These are phyloP conservation scores for Zaprionus vittiger DNA, from an alignment of 1,140 invertebrate species.

Conservation along the genomic window DNA sequence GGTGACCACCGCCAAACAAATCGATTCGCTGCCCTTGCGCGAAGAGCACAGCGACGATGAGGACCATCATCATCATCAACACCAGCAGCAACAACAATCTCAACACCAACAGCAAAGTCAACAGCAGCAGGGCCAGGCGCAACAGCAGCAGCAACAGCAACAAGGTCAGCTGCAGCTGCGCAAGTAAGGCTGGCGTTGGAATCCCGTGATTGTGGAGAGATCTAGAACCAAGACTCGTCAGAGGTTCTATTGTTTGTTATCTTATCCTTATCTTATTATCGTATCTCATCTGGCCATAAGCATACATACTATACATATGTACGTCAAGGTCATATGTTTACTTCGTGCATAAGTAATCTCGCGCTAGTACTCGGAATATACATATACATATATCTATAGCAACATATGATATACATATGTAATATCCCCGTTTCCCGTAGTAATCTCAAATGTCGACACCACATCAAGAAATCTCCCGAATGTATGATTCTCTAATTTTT, in stretches of 20 bases:
- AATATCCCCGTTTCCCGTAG: constrained; percentile 28
- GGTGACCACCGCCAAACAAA: constrained; percentile 86
- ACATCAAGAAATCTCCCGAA: constrained; percentile 18
- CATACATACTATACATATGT: constrained; percentile 9
- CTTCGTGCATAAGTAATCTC: constrained; percentile 34
- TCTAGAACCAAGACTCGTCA: constrained; percentile 8
- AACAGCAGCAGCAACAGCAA: constrained; percentile 41
- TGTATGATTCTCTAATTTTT: constrained; percentile 61
- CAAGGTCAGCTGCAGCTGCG: constrained; percentile 69
- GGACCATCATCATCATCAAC: constrained; percentile 82
- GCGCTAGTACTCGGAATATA: constrained; percentile 53
- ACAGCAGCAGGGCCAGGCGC: constrained; percentile 22
- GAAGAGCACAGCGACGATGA: constrained; percentile 88
- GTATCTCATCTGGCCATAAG: constrained; percentile 75
- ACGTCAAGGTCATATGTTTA: constrained; percentile 41
- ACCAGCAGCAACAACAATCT: constrained; percentile 55
- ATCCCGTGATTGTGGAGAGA: not conserved
- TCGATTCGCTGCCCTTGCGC: constrained; percentile 86
- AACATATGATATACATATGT: not conserved
- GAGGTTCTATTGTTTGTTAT: constrained; percentile 61
- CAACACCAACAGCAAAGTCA: constrained; percentile 46
- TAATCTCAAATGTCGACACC: constrained; percentile 34
- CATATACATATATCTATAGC: not conserved
- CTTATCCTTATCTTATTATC: constrained; percentile 60
- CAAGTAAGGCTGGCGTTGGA: constrained; percentile 47